Percentiles rank a stretch among this genome's conserved stretches.
These are phyloP conservation scores for Malurus splendens DNA, from an alignment of 2,797 vertebrate genomes.

Conservation along the genomic window DNA sequence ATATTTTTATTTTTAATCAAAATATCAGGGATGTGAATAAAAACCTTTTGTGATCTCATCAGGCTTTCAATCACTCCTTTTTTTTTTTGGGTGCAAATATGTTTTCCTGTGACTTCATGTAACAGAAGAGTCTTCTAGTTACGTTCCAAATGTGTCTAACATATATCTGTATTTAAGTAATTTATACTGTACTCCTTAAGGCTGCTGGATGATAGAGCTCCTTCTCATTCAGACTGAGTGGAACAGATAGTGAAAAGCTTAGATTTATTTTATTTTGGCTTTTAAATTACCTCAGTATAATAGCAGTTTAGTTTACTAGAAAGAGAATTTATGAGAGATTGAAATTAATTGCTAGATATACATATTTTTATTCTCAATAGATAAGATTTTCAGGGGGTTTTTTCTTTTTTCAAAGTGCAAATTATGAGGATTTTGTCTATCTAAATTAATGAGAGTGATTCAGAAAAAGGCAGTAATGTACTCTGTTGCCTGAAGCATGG, in stretches of 20 bases:
- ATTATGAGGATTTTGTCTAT: neutral
- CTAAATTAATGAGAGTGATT: neutral
- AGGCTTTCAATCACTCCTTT: neutral
- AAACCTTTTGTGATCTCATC: neutral
- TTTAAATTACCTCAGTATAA: conserved; percentile 47
- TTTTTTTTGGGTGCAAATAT: neutral
- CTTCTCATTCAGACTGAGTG: conserved; percentile 29
- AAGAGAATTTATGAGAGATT: conserved; percentile 23
- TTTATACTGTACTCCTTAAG: conserved; percentile 47
- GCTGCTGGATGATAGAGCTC: neutral
- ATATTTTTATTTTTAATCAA: neutral
- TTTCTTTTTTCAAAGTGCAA: neutral
- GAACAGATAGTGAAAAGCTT: conserved; percentile 38
- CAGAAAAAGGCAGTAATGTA: neutral
- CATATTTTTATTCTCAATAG: neutral
- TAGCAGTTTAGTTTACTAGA: conserved; percentile 34
- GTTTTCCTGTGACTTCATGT: neutral
- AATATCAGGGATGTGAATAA: neutral
- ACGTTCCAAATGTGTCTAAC: neutral
- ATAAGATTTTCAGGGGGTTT: neutral
- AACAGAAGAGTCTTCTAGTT: neutral
- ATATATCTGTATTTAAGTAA: conserved; percentile 40
- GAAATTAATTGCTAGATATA: neutral
- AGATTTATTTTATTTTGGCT: conserved; percentile 44
- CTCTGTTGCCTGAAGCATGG: neutral